Conservation (phyloP, 2,797 vertebrate genomes). For the Adelosebastes latens region DNA sequence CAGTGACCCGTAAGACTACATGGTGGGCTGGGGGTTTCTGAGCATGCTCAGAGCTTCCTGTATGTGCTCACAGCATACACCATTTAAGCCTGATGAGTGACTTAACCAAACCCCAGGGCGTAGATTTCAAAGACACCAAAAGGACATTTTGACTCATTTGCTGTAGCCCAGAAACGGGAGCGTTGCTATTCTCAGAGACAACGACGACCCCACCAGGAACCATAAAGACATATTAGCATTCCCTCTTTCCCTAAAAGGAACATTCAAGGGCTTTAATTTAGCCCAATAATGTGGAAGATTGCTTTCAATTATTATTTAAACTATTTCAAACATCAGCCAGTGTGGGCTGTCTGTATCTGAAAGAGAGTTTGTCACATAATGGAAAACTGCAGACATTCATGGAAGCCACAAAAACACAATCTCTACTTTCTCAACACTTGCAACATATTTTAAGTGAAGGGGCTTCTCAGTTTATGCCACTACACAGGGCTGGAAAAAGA, state of each 20-base stretch:
- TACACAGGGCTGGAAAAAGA: constrained; percentile 18
- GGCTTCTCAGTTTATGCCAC: constrained; percentile 17
- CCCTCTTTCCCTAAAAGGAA: constrained; percentile 25
- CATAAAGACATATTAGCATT: constrained; percentile 37
- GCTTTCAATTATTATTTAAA: constrained; percentile 33
- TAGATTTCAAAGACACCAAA: constrained; percentile 72
- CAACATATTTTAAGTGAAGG: background rate
- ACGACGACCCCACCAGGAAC: constrained; percentile 35
- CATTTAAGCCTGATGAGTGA: constrained; percentile 65
- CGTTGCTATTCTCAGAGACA: constrained; percentile 42
- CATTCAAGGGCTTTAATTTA: constrained; percentile 37
- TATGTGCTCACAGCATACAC: constrained; percentile 34
- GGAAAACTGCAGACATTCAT: background rate
- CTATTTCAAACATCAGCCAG: constrained; percentile 8
- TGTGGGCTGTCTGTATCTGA: constrained; percentile 4
- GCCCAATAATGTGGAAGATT: constrained; percentile 11
- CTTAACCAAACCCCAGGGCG: constrained; percentile 41
- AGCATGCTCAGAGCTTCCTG: constrained; percentile 53
- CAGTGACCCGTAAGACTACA: constrained; percentile 45
- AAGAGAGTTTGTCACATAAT: constrained; percentile 1
- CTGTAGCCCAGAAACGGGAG: constrained; percentile 47
- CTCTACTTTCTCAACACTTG: constrained; percentile 5
- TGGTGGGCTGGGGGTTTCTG: constrained; percentile 30
- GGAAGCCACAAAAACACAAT: constrained; percentile 24
- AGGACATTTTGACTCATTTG: constrained; percentile 86